Percentiles rank a stretch among this genome's conserved stretches.
phyloP scores from a whole-genome alignment of 2,797 vertebrate species.

The Acipenser oxyrinchus region DNA sequence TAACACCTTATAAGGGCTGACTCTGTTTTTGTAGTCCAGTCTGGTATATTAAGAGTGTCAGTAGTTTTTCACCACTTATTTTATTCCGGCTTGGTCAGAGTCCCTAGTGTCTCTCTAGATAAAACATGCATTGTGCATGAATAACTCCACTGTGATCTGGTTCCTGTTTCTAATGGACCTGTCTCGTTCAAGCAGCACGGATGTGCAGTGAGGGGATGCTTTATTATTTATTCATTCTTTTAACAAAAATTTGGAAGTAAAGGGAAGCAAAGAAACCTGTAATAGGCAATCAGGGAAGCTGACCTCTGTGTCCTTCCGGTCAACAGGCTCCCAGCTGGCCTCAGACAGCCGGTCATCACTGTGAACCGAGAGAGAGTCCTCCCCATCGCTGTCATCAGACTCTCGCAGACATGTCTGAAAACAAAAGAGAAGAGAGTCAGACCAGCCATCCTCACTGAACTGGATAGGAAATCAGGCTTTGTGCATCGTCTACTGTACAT shows the following conservation, averaged over 20 bases:
- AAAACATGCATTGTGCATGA: too few species aligned
- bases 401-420: constrained; percentile 89
- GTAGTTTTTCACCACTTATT: too few species aligned
- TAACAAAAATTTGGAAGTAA: background rate
- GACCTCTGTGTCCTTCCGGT: constrained; percentile 93
- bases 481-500: too few species aligned
- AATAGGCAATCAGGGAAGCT: constrained; percentile 17
- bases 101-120: too few species aligned
- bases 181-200: background rate
- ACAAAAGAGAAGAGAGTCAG: background rate
- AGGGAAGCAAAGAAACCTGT: constrained; percentile 21
- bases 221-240: too few species aligned
- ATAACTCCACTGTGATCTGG: too few species aligned
- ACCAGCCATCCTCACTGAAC: too few species aligned
- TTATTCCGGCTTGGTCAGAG: too few species aligned
- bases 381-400: constrained; percentile 87
- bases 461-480: too few species aligned
- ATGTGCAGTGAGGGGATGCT: background rate
- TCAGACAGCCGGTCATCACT: constrained; percentile 94
- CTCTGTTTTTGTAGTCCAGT: background rate
- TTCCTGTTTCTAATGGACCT: too few species aligned
- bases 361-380: constrained; percentile 88
- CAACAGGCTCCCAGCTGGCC: constrained; percentile 96
- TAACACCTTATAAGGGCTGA: background rate
- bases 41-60: too few species aligned